phyloP scores from a whole-genome alignment of 2,797 vertebrate genomes.

The Rachycentron canadum region DNA sequence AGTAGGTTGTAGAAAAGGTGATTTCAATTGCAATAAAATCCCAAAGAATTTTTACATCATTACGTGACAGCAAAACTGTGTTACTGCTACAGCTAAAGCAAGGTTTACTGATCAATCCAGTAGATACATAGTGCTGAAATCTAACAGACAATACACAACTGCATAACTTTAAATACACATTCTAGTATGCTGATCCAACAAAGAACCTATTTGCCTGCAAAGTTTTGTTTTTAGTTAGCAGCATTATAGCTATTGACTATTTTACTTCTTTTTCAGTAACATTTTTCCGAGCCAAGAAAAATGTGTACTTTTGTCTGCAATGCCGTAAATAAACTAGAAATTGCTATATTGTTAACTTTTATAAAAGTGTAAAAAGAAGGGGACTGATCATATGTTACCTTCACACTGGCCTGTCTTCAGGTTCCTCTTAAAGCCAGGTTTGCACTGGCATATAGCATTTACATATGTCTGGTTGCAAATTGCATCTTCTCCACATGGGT shows the following conservation, averaged over 20 bases:
- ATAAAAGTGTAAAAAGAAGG: not conserved
- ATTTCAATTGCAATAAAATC: not conserved
- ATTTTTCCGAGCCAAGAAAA: not conserved
- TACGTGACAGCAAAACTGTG: too few species aligned
- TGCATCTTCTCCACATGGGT: conserved; percentile 96
- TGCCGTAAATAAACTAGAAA: too few species aligned
- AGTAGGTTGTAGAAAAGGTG: not conserved
- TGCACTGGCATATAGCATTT: conserved; percentile 93
- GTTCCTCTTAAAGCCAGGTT: conserved; percentile 95
- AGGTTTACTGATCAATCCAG: too few species aligned
- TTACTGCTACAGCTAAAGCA: too few species aligned
- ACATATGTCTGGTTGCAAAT: conserved; percentile 94
- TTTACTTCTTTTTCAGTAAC: not conserved
- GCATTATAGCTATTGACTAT: not conserved
- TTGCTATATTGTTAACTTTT: not conserved
- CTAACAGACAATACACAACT: too few species aligned
- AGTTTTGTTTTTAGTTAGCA: not conserved
- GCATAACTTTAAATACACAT: too few species aligned
- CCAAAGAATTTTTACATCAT: too few species aligned
- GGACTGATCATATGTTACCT: conserved; percentile 85
- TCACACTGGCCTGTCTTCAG: conserved; percentile 92
- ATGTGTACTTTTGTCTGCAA: not conserved
- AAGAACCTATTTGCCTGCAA: too few species aligned
- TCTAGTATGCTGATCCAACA: not conserved
- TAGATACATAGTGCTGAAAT: too few species aligned